These are phyloP conservation scores for Gallinago media DNA, from an alignment of 2,113 vertebrate species.

Conservation along the genomic window DNA sequence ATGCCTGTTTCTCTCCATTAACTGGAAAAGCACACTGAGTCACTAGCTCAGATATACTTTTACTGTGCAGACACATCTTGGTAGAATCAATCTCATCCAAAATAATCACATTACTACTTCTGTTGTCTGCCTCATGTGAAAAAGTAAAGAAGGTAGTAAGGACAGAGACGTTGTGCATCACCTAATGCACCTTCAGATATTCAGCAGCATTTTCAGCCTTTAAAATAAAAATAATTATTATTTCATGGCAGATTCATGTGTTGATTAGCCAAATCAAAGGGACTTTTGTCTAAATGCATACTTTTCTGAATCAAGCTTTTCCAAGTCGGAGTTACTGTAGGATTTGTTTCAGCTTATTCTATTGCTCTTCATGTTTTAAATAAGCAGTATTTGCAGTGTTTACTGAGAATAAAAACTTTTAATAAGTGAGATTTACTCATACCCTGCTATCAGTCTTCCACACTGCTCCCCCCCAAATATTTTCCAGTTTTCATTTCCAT, in stretches of 20 bases:
- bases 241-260: neutral
- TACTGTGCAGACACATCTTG: neutral
- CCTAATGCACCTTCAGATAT: neutral
- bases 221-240: neutral
- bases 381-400: neutral
- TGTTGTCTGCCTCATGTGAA: rapidly evolving
- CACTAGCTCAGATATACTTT: neutral
- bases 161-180: neutral
- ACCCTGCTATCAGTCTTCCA: neutral
- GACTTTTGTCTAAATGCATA: neutral
- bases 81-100: neutral
- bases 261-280: neutral
- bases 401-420: neutral
- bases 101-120: neutral
- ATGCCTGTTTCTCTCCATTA: neutral
- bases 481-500: constrained; percentile 2
- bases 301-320: neutral
- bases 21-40: neutral
- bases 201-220: neutral
- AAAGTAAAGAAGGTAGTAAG: neutral
- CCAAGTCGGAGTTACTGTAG: neutral
- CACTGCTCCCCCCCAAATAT: neutral
- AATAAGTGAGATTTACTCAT: neutral
- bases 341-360: neutral
- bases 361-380: neutral